Evolutionary conservation across 2,113 vertebrate species (phyloP), one percentile per base, ranked within the genome.

Genomic region (Orientallactaga bullata): DNA sequence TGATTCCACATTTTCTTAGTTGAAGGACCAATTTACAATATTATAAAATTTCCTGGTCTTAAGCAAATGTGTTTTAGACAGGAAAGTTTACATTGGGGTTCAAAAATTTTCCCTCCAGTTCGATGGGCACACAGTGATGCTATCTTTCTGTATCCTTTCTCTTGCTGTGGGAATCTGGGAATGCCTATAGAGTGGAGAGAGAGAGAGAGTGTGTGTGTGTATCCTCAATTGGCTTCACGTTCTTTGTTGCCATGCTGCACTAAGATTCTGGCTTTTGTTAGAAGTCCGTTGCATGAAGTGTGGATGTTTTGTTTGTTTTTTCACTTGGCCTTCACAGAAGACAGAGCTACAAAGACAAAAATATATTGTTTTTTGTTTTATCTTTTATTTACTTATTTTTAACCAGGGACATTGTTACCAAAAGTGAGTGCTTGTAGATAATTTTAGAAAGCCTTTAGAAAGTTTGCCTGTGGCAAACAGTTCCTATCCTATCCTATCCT

Each of bases 401-500:
- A 28, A 71, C 30, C 23, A 79, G 3, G 5, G 4, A 83, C 28
- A 15, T 39, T 73, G 15, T 71, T 35, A n/a, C n/a, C 18, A 16
- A 76, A 91, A 69, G 35, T 42, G 5, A 55, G 7, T 13, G 65
- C 3, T 63, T 30, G 0, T 26, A 82, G 23, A 18, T 77, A 32
- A 63, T 77, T 55, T 81, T 20, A 87, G 35, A 39, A 95, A 85
- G 15, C 23, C 15, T 30, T 60, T 7, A 76, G 20, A 51, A 92
- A 10, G 20, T 26, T 79, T 95, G 20, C 5, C 17, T 80, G 39
- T 18, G 21, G 9, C 84, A 71, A 65, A 35, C 39, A 7, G 9
- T 30, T 35, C 20, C 37, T 20, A 39, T 7, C 5, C 1, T 2
- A 1, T n/a, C n/a, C n/a, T n/a, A n/a, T n/a, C n/a, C n/a, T n/a